Conservation (phyloP, 1,140 invertebrate species). For the Xylocopa sonorina region DNA sequence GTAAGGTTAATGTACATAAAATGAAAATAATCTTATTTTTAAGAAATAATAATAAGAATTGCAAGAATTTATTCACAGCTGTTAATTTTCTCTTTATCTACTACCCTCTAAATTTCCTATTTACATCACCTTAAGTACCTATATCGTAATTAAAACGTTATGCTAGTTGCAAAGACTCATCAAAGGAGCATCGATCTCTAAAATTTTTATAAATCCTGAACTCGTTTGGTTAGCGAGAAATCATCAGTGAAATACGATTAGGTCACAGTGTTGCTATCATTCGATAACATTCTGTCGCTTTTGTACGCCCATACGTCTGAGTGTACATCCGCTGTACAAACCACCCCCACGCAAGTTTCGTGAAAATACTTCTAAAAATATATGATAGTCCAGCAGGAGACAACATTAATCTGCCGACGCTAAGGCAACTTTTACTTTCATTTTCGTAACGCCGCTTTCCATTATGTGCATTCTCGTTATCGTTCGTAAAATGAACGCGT, state of each 20-base stretch:
- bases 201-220: background rate
- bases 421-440: background rate
- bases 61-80: too few species aligned
- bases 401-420: conserved; percentile 1
- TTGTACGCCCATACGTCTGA: conserved; percentile 63
- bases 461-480: background rate
- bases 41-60: too few species aligned
- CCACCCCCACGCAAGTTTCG: conserved; percentile 55
- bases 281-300: conserved; percentile 53
- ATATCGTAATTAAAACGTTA: too few species aligned
- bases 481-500: background rate
- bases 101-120: too few species aligned
- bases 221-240: conserved; percentile 31
- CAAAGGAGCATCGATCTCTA: background rate
- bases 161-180: too few species aligned
- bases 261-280: conserved; percentile 41
- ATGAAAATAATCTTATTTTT: too few species aligned
- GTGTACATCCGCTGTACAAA: conserved; percentile 64
- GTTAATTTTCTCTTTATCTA: too few species aligned
- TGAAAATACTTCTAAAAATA: conserved; percentile 65
- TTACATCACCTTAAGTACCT: too few species aligned
- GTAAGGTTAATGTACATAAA: too few species aligned
- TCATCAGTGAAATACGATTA: conserved; percentile 31
- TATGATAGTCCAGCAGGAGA: conserved; percentile 31
- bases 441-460: background rate